phyloP scores from a whole-genome alignment of 2,113 vertebrate species.

The Brienomyrus brachyistius region DNA sequence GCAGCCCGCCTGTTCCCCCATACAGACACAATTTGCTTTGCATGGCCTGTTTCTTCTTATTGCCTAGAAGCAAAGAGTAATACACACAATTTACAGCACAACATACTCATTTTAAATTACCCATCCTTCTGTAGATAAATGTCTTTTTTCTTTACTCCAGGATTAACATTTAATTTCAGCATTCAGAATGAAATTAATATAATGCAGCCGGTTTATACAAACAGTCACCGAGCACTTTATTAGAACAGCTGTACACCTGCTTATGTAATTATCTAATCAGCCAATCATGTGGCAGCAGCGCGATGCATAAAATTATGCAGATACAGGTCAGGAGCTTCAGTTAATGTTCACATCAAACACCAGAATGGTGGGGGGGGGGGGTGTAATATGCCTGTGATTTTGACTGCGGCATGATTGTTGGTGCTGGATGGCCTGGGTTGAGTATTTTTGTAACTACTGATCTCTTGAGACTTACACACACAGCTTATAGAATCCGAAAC shows the following conservation, averaged over 20 bases:
- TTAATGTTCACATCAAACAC: not conserved
- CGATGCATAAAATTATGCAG: not conserved
- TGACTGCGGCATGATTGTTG: not conserved
- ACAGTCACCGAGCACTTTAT: not conserved
- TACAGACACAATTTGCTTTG: not conserved
- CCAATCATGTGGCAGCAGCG: not conserved
- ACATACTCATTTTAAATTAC: not conserved
- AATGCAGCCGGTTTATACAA: not conserved
- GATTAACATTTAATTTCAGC: not conserved
- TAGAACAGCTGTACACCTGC: not conserved
- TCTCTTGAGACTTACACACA: not conserved
- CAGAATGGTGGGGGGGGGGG: not conserved
- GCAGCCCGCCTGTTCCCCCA: not conserved
- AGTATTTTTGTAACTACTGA: not conserved
- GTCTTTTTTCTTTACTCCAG: not conserved
- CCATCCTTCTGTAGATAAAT: not conserved
- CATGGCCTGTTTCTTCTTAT: not conserved
- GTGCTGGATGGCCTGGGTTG: not conserved
- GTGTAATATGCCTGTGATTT: not conserved
- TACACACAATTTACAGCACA: not conserved
- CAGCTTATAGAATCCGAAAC: not conserved
- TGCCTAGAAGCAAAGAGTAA: not conserved
- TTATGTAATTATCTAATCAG: not conserved
- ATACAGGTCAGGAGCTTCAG: not conserved
- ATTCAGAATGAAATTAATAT: not conserved